Conservation (phyloP, 2,888 invertebrate genomes). For the Gisinianus flammeolus region DNA sequence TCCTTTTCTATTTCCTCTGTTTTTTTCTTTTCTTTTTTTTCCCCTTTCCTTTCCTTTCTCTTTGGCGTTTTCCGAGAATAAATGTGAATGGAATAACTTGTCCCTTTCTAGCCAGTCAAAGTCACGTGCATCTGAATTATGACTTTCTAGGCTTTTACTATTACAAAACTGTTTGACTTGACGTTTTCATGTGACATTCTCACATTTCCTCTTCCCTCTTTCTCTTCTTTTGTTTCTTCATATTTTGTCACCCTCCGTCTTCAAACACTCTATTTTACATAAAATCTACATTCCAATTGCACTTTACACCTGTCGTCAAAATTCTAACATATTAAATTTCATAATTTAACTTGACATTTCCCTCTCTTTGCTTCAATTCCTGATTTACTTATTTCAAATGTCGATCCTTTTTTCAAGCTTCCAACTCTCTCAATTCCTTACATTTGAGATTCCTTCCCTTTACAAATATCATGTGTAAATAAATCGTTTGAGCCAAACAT, state of each 20-base stretch:
- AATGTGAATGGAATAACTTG: conserved; percentile 26
- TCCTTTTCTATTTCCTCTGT: background rate
- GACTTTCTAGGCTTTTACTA: conserved; percentile 30
- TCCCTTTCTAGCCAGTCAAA: conserved; percentile 19
- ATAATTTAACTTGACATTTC: conserved; percentile 14
- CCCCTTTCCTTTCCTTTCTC: conserved; percentile 1
- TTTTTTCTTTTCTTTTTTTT: background rate
- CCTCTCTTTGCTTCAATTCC: background rate
- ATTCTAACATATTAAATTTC: conserved; percentile 21
- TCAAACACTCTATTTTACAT: background rate
- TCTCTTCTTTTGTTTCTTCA: background rate
- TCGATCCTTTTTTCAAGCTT: too few species aligned
- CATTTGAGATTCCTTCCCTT: too few species aligned
- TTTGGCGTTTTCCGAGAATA: background rate
- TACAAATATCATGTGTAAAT: too few species aligned
- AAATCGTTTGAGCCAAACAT: too few species aligned
- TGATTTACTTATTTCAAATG: background rate
- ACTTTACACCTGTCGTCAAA: conserved; percentile 22
- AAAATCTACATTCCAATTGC: background rate
- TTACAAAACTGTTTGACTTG: conserved; percentile 32
- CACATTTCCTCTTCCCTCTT: background rate
- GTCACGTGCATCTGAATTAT: conserved; percentile 41
- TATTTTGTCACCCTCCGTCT: background rate
- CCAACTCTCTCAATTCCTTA: too few species aligned
- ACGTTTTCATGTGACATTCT: conserved; percentile 28